phyloP scores from a whole-genome alignment of 2,888 invertebrate genomes.

The Drosophila kambysellisi region DNA sequence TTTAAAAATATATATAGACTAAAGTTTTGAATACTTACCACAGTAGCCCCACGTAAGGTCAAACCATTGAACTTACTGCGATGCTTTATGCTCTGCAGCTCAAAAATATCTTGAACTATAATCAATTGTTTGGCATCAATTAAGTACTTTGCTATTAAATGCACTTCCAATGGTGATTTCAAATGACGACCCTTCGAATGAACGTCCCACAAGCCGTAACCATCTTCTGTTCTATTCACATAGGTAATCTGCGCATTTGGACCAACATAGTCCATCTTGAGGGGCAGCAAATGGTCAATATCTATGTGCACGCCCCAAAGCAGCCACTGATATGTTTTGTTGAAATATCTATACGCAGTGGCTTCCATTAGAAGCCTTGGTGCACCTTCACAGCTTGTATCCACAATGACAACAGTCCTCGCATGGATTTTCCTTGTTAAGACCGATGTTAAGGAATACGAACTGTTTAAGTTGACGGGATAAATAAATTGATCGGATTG shows the following conservation, averaged over 20 bases:
- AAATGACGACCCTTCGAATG: constrained; percentile 83
- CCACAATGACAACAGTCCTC: constrained; percentile 70
- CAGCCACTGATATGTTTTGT: constrained; percentile 84
- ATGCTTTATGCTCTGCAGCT: constrained; percentile 70
- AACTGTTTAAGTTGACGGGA: constrained; percentile 50
- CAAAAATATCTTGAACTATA: constrained; percentile 50
- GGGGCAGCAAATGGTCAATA: constrained; percentile 52
- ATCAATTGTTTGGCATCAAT: constrained; percentile 29
- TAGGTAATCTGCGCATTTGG: constrained; percentile 83
- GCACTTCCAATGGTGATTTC: constrained; percentile 63
- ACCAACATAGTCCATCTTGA: constrained; percentile 68
- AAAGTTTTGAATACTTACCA: constrained; percentile 67
- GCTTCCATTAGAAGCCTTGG: constrained; percentile 55
- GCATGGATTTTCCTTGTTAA: constrained; percentile 63
- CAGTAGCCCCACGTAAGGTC: constrained; percentile 78
- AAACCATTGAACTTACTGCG: constrained; percentile 77
- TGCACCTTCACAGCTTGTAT: constrained; percentile 65
- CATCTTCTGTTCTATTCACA: constrained; percentile 55
- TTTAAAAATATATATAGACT: background rate
- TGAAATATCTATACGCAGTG: constrained; percentile 72
- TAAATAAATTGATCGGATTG: constrained; percentile 60
- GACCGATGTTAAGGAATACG: constrained; percentile 44
- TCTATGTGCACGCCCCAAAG: constrained; percentile 67
- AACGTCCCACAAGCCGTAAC: constrained; percentile 74
- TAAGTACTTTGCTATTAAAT: constrained; percentile 54